phyloP scores from a whole-genome alignment of 1,140 invertebrate genomes.

The Nymphalis io region DNA sequence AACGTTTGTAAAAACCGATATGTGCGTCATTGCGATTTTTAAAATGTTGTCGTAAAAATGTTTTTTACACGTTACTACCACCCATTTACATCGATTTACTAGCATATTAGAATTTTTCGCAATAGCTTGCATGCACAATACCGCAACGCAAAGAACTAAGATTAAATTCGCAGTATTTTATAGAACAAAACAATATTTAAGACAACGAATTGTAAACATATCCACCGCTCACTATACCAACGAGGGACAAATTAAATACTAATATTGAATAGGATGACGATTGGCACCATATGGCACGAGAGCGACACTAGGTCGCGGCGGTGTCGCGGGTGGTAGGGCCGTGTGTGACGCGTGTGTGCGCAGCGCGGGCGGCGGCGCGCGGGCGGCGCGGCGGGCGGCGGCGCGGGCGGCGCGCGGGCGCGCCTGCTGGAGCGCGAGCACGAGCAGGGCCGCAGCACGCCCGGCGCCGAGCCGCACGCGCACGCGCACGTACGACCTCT shows the following conservation, averaged over 20 bases:
- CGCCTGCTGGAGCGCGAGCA: slow-evolving; percentile 72
- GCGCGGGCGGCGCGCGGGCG: slow-evolving; percentile 46
- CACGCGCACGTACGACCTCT: slow-evolving; percentile 36
- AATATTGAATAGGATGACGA: too few relatives aligned
- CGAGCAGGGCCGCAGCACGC: slow-evolving; percentile 76
- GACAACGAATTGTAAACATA: too few relatives aligned
- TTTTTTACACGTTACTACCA: slow-evolving; percentile 35
- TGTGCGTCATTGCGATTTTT: not conserved
- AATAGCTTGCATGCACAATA: slow-evolving; percentile 34
- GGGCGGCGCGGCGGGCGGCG: slow-evolving; percentile 42
- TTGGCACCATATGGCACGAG: too few relatives aligned
- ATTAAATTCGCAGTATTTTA: not conserved
- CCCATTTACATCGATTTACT: slow-evolving; percentile 27
- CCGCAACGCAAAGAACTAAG: not conserved
- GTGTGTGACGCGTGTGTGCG: slow-evolving; percentile 21
- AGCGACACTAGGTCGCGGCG: too few relatives aligned
- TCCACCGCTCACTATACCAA: too few relatives aligned
- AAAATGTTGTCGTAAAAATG: slow-evolving; percentile 11
- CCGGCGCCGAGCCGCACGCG: slow-evolving; percentile 60
- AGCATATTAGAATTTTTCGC: slow-evolving; percentile 24
- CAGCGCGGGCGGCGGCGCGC: slow-evolving; percentile 38
- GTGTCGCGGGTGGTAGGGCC: too few relatives aligned
- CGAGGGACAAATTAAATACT: too few relatives aligned
- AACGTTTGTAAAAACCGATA: slow-evolving; percentile 7
- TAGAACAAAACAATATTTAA: not conserved